phyloP scores from a whole-genome alignment of 2,888 invertebrate genomes.

The Neoscelio sp. region DNA sequence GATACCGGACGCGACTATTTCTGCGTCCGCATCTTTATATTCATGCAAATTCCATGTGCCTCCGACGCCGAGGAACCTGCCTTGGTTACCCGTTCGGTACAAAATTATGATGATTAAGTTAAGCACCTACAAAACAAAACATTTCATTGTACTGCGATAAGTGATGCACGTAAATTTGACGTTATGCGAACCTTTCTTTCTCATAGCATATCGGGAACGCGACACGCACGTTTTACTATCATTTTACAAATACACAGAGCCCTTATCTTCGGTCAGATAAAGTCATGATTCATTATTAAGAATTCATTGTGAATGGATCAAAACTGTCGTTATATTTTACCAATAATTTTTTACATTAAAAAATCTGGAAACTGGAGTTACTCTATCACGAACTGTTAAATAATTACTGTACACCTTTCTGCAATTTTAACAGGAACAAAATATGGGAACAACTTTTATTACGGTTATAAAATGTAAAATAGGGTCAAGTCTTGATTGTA shows the following conservation, averaged over 20 bases:
- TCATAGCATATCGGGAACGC: neutral
- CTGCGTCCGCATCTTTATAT: constrained; percentile 93
- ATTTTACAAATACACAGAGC: constrained; percentile 76
- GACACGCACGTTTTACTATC: constrained; percentile 71
- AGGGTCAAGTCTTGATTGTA: too few species aligned
- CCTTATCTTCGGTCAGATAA: constrained; percentile 76
- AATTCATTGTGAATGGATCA: constrained; percentile 71
- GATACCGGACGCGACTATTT: constrained; percentile 94
- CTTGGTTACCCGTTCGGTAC: constrained; percentile 92
- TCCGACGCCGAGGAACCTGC: constrained; percentile 93
- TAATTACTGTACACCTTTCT: too few species aligned
- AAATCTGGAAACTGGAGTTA: too few species aligned
- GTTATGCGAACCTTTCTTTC: constrained; percentile 18
- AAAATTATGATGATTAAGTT: constrained; percentile 92
- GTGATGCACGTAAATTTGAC: neutral
- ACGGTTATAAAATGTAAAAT: too few species aligned
- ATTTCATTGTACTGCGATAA: constrained; percentile 4
- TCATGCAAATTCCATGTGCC: constrained; percentile 96
- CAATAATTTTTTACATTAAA: too few species aligned
- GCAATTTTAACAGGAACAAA: too few species aligned
- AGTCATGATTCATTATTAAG: constrained; percentile 73
- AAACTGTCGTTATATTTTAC: constrained; percentile 4
- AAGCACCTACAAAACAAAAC: constrained; percentile 86
- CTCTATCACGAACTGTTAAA: too few species aligned
- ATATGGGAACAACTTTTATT: too few species aligned